phyloP scores from a whole-genome alignment of 2,888 invertebrate species.

The Globia sparganii region DNA sequence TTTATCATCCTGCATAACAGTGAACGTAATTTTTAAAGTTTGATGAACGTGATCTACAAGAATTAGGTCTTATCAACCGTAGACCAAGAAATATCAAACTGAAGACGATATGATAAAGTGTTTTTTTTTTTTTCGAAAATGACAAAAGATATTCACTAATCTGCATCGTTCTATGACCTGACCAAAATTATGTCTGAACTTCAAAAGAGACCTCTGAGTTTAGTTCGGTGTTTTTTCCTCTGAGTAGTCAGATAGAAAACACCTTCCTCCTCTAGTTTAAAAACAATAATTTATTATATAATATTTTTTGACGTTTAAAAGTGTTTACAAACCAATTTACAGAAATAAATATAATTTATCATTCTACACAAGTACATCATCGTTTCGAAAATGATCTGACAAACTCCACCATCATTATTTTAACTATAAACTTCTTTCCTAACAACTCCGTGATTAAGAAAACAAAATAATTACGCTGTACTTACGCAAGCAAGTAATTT shows the following conservation, averaged over 20 bases:
- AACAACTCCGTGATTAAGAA: constrained; percentile 58
- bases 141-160: no score
- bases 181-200: no score
- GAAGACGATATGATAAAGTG: background rate
- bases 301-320: background rate
- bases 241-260: no score
- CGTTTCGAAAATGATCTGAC: background rate
- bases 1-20: background rate
- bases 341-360: background rate
- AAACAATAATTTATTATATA: background rate
- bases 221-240: no score
- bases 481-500: constrained; percentile 64
- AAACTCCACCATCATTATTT: constrained; percentile 10
- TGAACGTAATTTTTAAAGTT: background rate
- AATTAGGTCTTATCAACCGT: background rate
- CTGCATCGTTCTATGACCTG: no score
- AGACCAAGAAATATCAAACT: background rate
- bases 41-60: background rate
- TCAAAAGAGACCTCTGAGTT: no score
- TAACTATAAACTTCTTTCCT: constrained; percentile 39
- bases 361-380: background rate
- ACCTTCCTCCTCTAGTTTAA: background rate
- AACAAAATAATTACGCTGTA: constrained; percentile 65
- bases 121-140: no score
- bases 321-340: background rate